phyloP scores from a whole-genome alignment of 2,888 invertebrate species.

The Perithous albicinctus region DNA sequence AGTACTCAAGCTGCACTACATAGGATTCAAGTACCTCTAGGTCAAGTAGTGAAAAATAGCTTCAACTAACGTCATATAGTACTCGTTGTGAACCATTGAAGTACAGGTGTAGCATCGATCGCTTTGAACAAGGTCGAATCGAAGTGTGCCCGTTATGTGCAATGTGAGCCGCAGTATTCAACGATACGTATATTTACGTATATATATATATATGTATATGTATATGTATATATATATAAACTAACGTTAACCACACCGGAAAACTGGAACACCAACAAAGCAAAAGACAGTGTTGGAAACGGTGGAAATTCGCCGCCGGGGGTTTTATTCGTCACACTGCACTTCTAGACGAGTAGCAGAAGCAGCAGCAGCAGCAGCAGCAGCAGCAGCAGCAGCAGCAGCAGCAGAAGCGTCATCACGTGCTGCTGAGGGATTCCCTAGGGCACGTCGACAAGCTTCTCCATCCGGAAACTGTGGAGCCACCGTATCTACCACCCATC shows the following conservation, averaged over 20 bases:
- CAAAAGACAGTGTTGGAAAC: neutral
- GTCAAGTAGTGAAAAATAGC: slow-evolving; percentile 16
- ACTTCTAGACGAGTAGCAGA: slow-evolving; percentile 37
- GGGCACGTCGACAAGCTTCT: slow-evolving; percentile 24
- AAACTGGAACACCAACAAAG: slow-evolving; percentile 38
- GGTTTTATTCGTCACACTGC: slow-evolving; percentile 40
- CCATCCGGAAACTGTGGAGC: slow-evolving; percentile 6
- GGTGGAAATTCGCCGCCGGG: slow-evolving; percentile 2
- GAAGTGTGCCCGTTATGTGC: neutral
- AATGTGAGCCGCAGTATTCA: neutral
- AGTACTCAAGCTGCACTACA: neutral
- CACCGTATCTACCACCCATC: slow-evolving; percentile 16
- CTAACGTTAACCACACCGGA: neutral
- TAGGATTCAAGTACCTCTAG: neutral
- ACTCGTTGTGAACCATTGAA: neutral
- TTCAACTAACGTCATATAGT: neutral
- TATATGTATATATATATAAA: neutral
- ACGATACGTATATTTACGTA: neutral
- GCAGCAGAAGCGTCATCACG: slow-evolving; percentile 28
- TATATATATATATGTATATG: neutral
- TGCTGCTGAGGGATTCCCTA: slow-evolving; percentile 24
- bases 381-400: no score
- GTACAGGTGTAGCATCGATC: slow-evolving; percentile 25
- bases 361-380: no score
- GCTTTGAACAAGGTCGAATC: slow-evolving; percentile 21